These are phyloP conservation scores for Ochropleura leucogaster DNA, from an alignment of 2,888 invertebrate species.

Conservation along the genomic window DNA sequence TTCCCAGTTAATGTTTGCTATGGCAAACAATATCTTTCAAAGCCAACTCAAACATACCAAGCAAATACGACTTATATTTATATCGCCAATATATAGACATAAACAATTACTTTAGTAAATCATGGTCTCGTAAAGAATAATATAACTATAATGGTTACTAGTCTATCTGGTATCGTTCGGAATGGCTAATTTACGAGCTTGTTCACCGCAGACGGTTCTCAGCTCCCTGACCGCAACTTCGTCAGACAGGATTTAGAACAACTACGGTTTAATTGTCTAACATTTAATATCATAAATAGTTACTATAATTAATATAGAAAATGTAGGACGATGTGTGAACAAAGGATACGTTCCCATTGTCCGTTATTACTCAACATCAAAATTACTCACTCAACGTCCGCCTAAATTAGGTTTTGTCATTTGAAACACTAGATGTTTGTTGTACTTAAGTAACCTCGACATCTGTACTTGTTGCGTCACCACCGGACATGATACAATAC, in stretches of 20 bases:
- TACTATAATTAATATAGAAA: slow-evolving; percentile 17
- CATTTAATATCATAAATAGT: slow-evolving; percentile 27
- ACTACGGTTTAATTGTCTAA: slow-evolving; percentile 37
- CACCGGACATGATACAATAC: slow-evolving; percentile 74
- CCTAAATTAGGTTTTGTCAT: slow-evolving; percentile 57
- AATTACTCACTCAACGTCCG: slow-evolving; percentile 53
- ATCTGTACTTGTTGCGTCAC: slow-evolving; percentile 69
- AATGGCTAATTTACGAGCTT: slow-evolving; percentile 45
- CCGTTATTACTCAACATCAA: slow-evolving; percentile 40
- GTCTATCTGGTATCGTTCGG: slow-evolving; percentile 36
- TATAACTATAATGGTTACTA: slow-evolving; percentile 36
- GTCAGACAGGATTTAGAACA: slow-evolving; percentile 36
- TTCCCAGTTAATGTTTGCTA: slow-evolving; percentile 30
- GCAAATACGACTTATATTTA: slow-evolving; percentile 50
- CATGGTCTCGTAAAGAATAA: slow-evolving; percentile 34
- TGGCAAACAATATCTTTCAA: slow-evolving; percentile 33
- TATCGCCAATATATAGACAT: slow-evolving; percentile 44
- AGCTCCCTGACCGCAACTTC: slow-evolving; percentile 44
- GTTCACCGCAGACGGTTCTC: slow-evolving; percentile 41
- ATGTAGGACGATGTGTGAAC: slow-evolving; percentile 40
- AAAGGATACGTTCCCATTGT: slow-evolving; percentile 47
- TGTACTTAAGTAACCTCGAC: slow-evolving; percentile 66
- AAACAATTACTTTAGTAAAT: slow-evolving; percentile 54
- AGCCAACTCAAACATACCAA: slow-evolving; percentile 30
- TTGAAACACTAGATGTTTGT: slow-evolving; percentile 56